Base-by-base conservation (phyloP, 2,113 vertebrate genomes). In the Vanacampus margaritifer region DNA sequence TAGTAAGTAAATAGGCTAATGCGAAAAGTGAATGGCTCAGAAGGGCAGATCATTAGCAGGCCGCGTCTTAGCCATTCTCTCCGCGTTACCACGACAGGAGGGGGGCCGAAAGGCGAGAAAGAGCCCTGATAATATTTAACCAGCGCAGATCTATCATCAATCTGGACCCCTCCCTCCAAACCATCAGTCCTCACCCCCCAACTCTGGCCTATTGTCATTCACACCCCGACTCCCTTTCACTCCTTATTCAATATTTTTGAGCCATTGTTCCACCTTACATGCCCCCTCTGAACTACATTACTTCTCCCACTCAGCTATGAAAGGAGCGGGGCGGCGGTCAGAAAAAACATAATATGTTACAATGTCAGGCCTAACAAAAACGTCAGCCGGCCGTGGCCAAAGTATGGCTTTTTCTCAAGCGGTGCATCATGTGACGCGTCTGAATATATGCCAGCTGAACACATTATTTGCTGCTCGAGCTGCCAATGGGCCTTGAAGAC, bases 71-170 rank as follows among this genome's bases (percentile, higher is more conserved):
- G 59, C 83, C 63, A 79, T 88, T 87, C 86, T 84, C 79, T 79
- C 74, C 67, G 64, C 75, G 75, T 73, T 83, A 76, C 78, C 82
- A 39, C 61, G 67, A 50, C 59, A 48, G 83, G 67, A 59, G 71
- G 71, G 71, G 79, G 76, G 68, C 19, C 54, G 60, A 65, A 79
- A 81, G 81, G 85, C 83, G 67, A 72, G 83, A 81, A 90, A 84
- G 81, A 76, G 81, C 75, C 81, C 75, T 83, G 85, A 89, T 90
- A 92, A 89, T 90, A 87, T 92, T 91, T 91, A 92, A 91, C 91
- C 84, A 89, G 79, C 6, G 32, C 62, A 85, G 76, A 84, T 86
- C 82, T 75, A 87, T 88, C 85, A 88, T 88, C 75, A 88, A 87
- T 88, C 85, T 82, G 69, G 59, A 32, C 57, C 37, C 65, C 5